Percentiles rank a stretch among this genome's conserved stretches.
Evolutionary conservation across 2,797 vertebrate genomes (phyloP).

Genomic region (Cephalopachus bancanus): DNA sequence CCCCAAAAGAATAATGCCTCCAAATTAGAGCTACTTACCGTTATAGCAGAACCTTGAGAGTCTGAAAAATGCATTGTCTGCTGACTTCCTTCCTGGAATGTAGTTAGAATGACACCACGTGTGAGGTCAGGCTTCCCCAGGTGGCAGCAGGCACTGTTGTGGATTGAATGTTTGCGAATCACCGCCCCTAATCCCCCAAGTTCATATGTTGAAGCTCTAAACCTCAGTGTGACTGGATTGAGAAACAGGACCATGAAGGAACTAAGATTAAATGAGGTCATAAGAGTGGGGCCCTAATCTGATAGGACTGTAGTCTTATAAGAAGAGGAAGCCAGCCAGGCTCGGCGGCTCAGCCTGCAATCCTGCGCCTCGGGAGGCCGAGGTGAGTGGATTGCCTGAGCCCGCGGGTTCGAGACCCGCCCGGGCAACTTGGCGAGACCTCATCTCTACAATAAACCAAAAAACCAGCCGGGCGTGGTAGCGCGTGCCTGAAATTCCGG

Average conservation of each 20-base stretch:
- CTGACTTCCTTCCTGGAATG: background rate
- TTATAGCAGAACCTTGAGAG: background rate
- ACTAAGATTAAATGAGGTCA: background rate
- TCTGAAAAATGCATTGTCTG: background rate
- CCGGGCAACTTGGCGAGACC: no score
- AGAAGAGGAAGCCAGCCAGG: background rate
- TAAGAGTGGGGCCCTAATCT: background rate
- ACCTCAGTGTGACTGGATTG: background rate
- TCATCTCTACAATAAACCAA: no score
- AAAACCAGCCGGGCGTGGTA: no score
- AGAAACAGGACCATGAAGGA: background rate
- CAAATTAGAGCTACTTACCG: background rate
- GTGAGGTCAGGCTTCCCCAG: background rate
- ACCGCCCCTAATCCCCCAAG: background rate
- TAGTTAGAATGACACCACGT: background rate
- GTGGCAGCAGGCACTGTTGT: no score
- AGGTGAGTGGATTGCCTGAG: no score
- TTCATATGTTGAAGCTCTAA: background rate
- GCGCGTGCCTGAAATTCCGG: no score
- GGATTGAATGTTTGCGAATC: background rate
- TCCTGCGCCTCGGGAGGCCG: no score
- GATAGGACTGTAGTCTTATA: background rate
- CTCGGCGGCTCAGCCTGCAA: no score
- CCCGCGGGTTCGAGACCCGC: no score
- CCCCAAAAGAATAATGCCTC: background rate